A percentile compares a stretch with the other conserved stretches of the same genome.
phyloP scores from a whole-genome alignment of 2,888 invertebrate genomes.

The Hypsopygia costalis region DNA sequence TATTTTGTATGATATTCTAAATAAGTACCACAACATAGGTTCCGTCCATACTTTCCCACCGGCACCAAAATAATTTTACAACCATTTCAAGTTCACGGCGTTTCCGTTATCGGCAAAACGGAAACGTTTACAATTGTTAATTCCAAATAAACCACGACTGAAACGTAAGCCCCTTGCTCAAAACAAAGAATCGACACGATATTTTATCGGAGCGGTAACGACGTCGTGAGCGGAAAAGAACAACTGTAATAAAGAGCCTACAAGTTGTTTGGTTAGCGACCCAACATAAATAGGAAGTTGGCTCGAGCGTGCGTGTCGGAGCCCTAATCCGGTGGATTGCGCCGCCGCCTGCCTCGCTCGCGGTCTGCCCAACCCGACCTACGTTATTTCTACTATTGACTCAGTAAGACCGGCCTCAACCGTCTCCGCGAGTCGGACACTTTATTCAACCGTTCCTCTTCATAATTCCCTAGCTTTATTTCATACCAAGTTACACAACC shows the following conservation, averaged over 20 bases:
- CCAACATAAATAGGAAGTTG: conserved; percentile 69
- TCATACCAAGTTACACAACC: conserved; percentile 10
- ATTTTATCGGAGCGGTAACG: conserved; percentile 67
- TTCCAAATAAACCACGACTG: conserved; percentile 24
- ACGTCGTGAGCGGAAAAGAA: conserved; percentile 70
- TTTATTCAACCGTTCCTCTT: conserved; percentile 13
- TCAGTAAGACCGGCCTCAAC: conserved; percentile 33
- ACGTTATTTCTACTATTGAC: conserved; percentile 61
- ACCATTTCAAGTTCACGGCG: too few relatives aligned
- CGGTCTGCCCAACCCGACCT: conserved; percentile 35
- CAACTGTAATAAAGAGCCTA: conserved; percentile 79
- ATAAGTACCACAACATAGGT: too few relatives aligned
- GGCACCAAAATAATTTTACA: too few relatives aligned
- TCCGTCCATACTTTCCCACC: too few relatives aligned
- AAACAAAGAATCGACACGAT: conserved; percentile 57
- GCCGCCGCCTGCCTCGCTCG: conserved; percentile 37
- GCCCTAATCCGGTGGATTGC: conserved; percentile 71
- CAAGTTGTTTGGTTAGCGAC: conserved; percentile 74
- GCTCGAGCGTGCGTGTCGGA: conserved; percentile 61
- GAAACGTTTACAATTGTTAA: conserved; percentile 25
- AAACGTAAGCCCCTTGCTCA: conserved; percentile 32
- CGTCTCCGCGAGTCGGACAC: conserved; percentile 20
- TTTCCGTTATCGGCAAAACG: conserved; percentile 17
- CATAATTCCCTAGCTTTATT: conserved; percentile 6
- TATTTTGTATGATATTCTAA: too few relatives aligned